Conservation (phyloP, 2,797 vertebrate species). For the Synanceia verrucosa region DNA sequence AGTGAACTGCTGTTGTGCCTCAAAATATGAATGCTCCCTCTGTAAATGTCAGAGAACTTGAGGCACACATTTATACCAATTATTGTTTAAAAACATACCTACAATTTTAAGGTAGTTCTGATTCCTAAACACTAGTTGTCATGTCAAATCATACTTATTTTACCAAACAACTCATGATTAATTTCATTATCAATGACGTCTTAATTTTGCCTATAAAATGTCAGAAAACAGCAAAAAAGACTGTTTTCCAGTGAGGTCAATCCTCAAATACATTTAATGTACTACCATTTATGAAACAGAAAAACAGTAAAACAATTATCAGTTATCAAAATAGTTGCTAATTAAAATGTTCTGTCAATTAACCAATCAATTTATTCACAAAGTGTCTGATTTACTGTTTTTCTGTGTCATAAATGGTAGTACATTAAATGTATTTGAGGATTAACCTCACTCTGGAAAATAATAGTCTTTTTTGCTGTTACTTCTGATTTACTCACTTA, state of each 20-base stretch:
- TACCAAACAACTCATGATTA: background rate
- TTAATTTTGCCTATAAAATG: background rate
- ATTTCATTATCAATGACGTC: background rate
- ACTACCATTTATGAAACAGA: background rate
- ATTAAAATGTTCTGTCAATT: background rate
- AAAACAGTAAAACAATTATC: background rate
- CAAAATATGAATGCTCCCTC: background rate
- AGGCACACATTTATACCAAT: background rate
- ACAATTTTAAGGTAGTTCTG: background rate
- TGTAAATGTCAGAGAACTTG: background rate
- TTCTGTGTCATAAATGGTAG: too few species aligned
- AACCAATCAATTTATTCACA: rapidly evolving
- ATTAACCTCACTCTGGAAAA: too few species aligned
- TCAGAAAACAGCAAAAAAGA: background rate
- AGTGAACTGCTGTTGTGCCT: background rate
- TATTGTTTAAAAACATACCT: background rate
- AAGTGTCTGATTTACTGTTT: background rate
- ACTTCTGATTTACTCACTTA: background rate
- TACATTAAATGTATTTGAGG: too few species aligned
- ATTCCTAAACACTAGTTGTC: background rate
- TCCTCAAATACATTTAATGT: background rate
- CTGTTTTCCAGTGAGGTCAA: background rate
- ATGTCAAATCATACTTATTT: background rate
- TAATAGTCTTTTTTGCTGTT: too few species aligned
- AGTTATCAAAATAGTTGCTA: background rate